Base-by-base conservation (phyloP, 2,888 invertebrate genomes). In the Caenorhabditis sp. region DNA sequence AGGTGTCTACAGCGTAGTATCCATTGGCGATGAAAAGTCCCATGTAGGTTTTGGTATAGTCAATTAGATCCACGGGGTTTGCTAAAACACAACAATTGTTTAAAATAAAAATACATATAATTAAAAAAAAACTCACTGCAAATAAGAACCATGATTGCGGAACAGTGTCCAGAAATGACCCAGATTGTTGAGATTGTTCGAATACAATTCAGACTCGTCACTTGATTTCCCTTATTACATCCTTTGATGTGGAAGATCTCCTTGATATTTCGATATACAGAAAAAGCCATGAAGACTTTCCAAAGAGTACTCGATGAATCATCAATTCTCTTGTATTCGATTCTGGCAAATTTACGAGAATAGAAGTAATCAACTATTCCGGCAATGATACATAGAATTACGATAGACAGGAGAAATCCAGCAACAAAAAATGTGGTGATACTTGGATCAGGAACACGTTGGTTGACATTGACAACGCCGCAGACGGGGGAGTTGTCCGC, bases 201-300 rank as follows among this genome's bases (percentile, higher is more conserved):
- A 38, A 78, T 76, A 31, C 67, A 76, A 27, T 76, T 62, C 12
- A 78, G 50, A 26, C 63, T 63, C 0, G 68, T 58, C 1, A 78
- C 70, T 64, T 78, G 75, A 14, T 67, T 72, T 54, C 67, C 68
- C 70, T 68, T 26, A 26, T 21, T 56, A 17, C 26, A 52, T 1
- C 63, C 12, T 21, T 56, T 64, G 59, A 65, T 67, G 17, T 54
- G 52, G 36, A 78, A 75, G 23, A 81, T 74, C 38, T 80, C 75
- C 25, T 63, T 60, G n/a, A 77, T 36, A 69, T 80, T 81, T n/a
- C 70, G 64, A 70, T 78, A 71, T 31, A 80, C 62, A 23, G 81
- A 80, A 63, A 81, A 81, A 3, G 78, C 49, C 60, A 69, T 69
- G 56, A 78, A 64, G 1, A 75, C n/a, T 26, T 67, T 73, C 73